Percentiles rank a stretch among this genome's conserved stretches.
phyloP scores from a whole-genome alignment of 2,797 vertebrate species.

The Macropodus opercularis region DNA sequence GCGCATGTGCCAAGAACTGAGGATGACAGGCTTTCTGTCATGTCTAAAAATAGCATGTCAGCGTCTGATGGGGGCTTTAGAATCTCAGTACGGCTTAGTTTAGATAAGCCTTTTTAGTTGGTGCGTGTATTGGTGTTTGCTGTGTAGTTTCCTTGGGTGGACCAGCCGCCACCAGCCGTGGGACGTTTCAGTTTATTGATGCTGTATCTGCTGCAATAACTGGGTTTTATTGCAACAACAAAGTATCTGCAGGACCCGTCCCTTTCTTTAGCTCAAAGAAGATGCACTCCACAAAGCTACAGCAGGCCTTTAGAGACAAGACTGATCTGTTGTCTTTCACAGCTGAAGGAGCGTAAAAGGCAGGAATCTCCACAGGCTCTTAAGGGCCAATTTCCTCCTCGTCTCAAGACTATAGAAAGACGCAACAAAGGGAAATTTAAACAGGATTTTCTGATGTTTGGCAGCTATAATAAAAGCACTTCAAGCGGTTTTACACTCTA shows the following conservation, averaged over 20 bases:
- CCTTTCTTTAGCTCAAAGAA: slow-evolving; percentile 67
- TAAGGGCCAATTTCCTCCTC: slow-evolving; percentile 75
- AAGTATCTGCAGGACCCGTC: slow-evolving; percentile 50
- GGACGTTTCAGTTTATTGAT: slow-evolving; percentile 41
- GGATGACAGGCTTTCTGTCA: slow-evolving; percentile 23
- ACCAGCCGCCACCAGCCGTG: slow-evolving; percentile 1
- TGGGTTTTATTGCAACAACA: slow-evolving; percentile 68
- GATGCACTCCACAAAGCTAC: slow-evolving; percentile 53
- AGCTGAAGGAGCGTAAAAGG: slow-evolving; percentile 70
- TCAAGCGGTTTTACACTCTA: slow-evolving; percentile 5
- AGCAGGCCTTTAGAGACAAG: slow-evolving; percentile 51
- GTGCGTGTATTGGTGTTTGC: background rate
- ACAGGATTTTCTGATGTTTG: slow-evolving; percentile 54
- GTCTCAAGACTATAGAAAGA: slow-evolving; percentile 61
- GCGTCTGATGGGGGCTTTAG: slow-evolving; percentile 29
- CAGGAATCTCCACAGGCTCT: slow-evolving; percentile 72
- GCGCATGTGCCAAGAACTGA: slow-evolving; percentile 15
- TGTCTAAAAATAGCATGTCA: slow-evolving; percentile 47
- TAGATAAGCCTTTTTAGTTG: slow-evolving; percentile 8
- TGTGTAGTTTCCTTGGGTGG: background rate
- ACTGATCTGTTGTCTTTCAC: slow-evolving; percentile 76
- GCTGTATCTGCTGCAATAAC: slow-evolving; percentile 53
- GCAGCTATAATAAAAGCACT: slow-evolving; percentile 46
- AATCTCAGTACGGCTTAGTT: slow-evolving; percentile 13
- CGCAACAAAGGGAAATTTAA: slow-evolving; percentile 58